A percentile compares a stretch with the other conserved stretches of the same genome.
Conservation (phyloP, 2,888 invertebrate genomes). For the Synanthedon andrenaeformis region DNA sequence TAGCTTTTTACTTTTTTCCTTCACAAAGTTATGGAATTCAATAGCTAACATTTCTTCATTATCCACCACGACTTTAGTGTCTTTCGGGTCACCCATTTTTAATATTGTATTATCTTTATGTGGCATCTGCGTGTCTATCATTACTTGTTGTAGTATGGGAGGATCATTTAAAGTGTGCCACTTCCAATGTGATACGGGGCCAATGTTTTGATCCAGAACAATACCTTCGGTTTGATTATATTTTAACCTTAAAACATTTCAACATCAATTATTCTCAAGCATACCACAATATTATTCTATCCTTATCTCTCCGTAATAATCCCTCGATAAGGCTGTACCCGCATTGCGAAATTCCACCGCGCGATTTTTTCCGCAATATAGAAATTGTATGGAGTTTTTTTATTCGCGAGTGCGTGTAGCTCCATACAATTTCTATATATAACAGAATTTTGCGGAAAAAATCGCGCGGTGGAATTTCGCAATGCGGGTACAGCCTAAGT, state of each 20-base stretch:
- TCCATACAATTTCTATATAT: too few relatives aligned
- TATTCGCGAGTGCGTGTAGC: too few relatives aligned
- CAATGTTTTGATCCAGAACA: conserved; percentile 43
- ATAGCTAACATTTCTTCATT: conserved; percentile 59
- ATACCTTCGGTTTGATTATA: conserved; percentile 65
- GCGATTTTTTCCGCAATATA: too few relatives aligned
- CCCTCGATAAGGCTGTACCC: too few relatives aligned
- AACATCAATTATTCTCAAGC: background rate
- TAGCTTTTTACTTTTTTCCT: conserved; percentile 51
- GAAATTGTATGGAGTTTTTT: too few relatives aligned
- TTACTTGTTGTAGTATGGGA: conserved; percentile 55
- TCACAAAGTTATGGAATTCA: conserved; percentile 55
- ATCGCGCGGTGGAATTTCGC: too few relatives aligned
- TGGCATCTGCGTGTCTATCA: conserved; percentile 53
- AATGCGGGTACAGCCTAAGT: too few relatives aligned
- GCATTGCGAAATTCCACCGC: too few relatives aligned
- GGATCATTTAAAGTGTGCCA: conserved; percentile 62
- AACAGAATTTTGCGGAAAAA: too few relatives aligned
- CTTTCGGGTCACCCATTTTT: conserved; percentile 26
- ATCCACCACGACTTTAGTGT: conserved; percentile 22
- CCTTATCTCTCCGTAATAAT: background rate
- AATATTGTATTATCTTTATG: conserved; percentile 48
- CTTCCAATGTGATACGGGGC: conserved; percentile 57
- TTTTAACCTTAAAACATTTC: conserved; percentile 34
- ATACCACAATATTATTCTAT: too few relatives aligned